Conservation (phyloP, 1,140 invertebrate species). For the Ips typographus region DNA sequence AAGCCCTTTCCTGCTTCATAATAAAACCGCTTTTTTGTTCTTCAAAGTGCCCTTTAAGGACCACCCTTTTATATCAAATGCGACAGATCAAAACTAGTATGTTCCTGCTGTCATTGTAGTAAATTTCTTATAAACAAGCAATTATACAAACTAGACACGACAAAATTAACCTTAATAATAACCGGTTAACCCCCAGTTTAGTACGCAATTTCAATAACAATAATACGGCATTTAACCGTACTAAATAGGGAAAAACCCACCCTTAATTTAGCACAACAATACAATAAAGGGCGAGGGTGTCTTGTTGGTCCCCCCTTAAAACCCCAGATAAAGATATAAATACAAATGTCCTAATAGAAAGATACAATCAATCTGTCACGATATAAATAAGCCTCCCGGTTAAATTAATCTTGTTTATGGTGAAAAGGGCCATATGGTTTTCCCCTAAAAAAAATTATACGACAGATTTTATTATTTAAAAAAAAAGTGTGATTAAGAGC, state of each 20-base stretch:
- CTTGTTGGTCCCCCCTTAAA: conserved; percentile 34
- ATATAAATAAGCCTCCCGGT: conserved; percentile 16
- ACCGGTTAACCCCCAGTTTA: no score
- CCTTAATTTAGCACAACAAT: conserved; percentile 41
- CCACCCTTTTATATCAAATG: no score
- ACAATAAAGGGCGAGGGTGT: conserved; percentile 39
- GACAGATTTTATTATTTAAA: no score
- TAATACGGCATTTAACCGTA: conserved; percentile 28
- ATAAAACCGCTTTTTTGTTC: no score
- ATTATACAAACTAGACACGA: no score
- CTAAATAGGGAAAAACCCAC: conserved; percentile 28
- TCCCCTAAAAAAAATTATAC: conserved; percentile 1
- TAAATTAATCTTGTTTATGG: conserved; percentile 19
- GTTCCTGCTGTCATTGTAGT: no score
- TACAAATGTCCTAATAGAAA: not conserved
- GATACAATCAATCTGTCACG: conserved; percentile 40
- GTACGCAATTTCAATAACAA: conserved; percentile 23
- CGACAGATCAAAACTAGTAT: no score
- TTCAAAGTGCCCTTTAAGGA: no score
- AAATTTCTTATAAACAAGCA: no score
- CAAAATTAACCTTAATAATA: no score
- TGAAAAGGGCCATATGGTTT: conserved; percentile 35
- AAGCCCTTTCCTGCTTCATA: no score
- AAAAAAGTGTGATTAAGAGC: no score
- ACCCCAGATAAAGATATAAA: conserved; percentile 41